Percentiles rank a stretch among this genome's conserved stretches.
Evolutionary conservation across 2,888 invertebrate species (phyloP).

Genomic region (Drosophila parthenogenetica): DNA sequence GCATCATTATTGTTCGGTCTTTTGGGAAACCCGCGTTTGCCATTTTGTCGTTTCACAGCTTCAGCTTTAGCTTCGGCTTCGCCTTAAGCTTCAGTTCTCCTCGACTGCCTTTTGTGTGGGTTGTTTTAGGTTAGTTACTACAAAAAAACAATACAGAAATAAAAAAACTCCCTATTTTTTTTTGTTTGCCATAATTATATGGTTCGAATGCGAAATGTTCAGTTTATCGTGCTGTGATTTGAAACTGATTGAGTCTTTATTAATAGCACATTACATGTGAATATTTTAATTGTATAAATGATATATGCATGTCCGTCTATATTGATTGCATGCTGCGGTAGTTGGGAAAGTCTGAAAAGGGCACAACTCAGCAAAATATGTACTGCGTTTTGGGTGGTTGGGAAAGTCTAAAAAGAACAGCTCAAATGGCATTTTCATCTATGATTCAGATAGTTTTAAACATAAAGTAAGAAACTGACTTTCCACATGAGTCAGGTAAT

Average conservation of each 20-base stretch:
- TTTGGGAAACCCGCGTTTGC: slow-evolving; percentile 66
- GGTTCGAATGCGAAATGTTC: slow-evolving; percentile 26
- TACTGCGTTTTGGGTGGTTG: slow-evolving; percentile 2
- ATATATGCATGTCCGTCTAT: slow-evolving; percentile 8
- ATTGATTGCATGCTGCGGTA: slow-evolving; percentile 10
- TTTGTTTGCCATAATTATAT: slow-evolving; percentile 56
- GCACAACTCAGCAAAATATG: not conserved
- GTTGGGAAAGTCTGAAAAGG: slow-evolving; percentile 17
- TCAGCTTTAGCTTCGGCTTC: slow-evolving; percentile 12
- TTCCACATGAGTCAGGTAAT: not conserved
- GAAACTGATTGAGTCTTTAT: slow-evolving; percentile 43
- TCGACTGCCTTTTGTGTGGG: slow-evolving; percentile 37
- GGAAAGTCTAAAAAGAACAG: not conserved
- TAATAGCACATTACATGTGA: slow-evolving; percentile 45
- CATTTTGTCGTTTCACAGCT: slow-evolving; percentile 40
- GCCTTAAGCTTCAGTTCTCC: slow-evolving; percentile 41
- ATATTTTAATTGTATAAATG: slow-evolving; percentile 22
- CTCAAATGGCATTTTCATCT: not conserved
- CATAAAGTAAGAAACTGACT: not conserved
- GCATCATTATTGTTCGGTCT: slow-evolving; percentile 26
- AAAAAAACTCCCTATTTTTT: slow-evolving; percentile 48
- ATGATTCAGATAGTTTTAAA: slow-evolving; percentile 6
- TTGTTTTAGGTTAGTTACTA: slow-evolving; percentile 27
- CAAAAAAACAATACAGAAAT: not conserved
- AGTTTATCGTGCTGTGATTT: slow-evolving; percentile 41